These are phyloP conservation scores for Papilio elwesi DNA, from an alignment of 2,888 invertebrate species.

Conservation along the genomic window DNA sequence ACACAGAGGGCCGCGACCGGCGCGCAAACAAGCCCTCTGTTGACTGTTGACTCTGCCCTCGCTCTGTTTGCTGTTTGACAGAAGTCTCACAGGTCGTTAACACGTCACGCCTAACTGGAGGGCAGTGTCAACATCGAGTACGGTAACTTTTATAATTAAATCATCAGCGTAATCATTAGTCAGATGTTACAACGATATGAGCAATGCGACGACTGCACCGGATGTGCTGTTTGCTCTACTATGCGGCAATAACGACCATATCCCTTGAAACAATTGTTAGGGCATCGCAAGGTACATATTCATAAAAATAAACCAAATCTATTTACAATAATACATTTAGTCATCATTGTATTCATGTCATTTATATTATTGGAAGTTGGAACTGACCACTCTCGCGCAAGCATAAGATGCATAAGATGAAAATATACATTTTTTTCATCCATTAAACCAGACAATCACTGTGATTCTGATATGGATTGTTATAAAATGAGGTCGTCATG, in stretches of 20 bases:
- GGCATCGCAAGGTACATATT: neutral
- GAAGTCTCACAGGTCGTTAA: conserved; percentile 83
- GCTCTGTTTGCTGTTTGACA: conserved; percentile 80
- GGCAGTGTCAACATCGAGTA: conserved; percentile 52
- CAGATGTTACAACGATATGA: conserved; percentile 49
- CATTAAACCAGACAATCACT: neutral
- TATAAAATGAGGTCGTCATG: conserved; percentile 22
- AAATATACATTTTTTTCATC: neutral
- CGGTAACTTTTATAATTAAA: conserved; percentile 59
- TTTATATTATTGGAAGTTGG: neutral
- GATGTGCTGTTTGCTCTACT: conserved; percentile 48
- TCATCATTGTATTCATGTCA: neutral
- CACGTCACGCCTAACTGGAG: conserved; percentile 74
- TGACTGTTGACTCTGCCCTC: conserved; percentile 69
- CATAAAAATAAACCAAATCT: neutral
- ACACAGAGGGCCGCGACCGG: conserved; percentile 66
- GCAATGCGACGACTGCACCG: conserved; percentile 50
- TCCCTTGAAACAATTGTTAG: neutral
- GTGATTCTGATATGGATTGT: conserved; percentile 35
- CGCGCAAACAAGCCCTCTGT: conserved; percentile 67
- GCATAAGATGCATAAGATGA: neutral
- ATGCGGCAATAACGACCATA: conserved; percentile 29
- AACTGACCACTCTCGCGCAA: neutral
- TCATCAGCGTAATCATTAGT: conserved; percentile 62
- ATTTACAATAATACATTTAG: neutral